These are phyloP conservation scores for Tyria jacobaeae DNA, from an alignment of 2,888 invertebrate species.

Conservation along the genomic window DNA sequence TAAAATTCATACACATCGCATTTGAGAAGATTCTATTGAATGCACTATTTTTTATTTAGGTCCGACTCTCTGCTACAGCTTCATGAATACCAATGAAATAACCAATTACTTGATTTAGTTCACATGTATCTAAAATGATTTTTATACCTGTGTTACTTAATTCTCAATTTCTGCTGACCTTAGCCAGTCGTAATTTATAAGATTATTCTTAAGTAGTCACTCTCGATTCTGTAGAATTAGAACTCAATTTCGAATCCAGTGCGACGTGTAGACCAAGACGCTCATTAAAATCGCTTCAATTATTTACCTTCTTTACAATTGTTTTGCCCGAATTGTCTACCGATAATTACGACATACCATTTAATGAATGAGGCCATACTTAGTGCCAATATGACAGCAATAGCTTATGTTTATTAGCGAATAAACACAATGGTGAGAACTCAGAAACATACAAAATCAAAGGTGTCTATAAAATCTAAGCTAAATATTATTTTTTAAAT, in stretches of 20 bases:
- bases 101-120: conserved; percentile 18
- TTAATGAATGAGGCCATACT: too few relatives aligned
- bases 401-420: conserved; percentile 22
- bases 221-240: too few relatives aligned
- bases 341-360: too few relatives aligned
- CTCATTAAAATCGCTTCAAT: too few relatives aligned
- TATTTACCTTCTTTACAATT: too few relatives aligned
- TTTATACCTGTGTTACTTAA: conserved; percentile 4
- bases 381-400: too few relatives aligned
- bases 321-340: too few relatives aligned
- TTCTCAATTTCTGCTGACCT: conserved; percentile 15
- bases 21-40: conserved; percentile 48
- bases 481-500: conserved; percentile 54
- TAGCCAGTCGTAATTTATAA: conserved; percentile 18
- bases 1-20: conserved; percentile 65
- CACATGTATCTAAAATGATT: neutral
- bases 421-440: conserved; percentile 17
- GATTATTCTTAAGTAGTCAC: too few relatives aligned
- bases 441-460: conserved; percentile 23
- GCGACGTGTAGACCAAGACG: too few relatives aligned
- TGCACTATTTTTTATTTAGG: conserved; percentile 56
- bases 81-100: conserved; percentile 30
- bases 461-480: conserved; percentile 38
- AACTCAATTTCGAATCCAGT: too few relatives aligned
- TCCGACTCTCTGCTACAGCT: conserved; percentile 30